These are phyloP conservation scores for Albula glossodonta DNA, from an alignment of 2,113 vertebrate species.

Conservation along the genomic window DNA sequence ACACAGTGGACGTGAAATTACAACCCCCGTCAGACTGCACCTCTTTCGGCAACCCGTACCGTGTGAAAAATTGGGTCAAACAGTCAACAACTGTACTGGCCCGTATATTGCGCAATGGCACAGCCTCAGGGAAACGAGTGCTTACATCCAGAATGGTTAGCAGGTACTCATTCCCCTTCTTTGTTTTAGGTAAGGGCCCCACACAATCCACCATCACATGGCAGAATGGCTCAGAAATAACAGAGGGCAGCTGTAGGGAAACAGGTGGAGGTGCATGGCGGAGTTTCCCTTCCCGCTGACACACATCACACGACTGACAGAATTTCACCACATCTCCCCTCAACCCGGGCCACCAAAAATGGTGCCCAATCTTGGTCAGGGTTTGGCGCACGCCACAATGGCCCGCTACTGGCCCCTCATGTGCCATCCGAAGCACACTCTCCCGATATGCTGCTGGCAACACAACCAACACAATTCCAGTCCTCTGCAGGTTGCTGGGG, in stretches of 20 bases:
- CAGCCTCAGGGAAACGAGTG: slow-evolving; percentile 1
- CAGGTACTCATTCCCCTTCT: background rate
- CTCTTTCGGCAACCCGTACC: background rate
- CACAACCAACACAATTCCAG: background rate
- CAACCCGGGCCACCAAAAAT: background rate
- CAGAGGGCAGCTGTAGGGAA: background rate
- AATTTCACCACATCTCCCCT: background rate
- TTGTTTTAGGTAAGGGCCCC: background rate
- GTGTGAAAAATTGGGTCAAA: background rate
- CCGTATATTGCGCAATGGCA: background rate
- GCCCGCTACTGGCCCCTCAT: background rate
- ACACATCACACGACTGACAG: background rate
- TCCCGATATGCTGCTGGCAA: background rate
- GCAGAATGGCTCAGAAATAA: background rate
- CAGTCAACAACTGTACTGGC: background rate
- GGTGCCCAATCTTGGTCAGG: background rate
- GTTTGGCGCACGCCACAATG: background rate
- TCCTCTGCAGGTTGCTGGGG: background rate
- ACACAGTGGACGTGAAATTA: background rate
- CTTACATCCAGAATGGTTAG: background rate
- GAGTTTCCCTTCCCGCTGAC: background rate
- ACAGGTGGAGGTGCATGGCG: background rate
- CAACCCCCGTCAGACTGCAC: background rate
- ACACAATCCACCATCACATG: background rate
- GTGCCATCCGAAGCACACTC: background rate